Conservation (phyloP, 2,797 vertebrate species). For the Alcedo quadribrachys region DNA sequence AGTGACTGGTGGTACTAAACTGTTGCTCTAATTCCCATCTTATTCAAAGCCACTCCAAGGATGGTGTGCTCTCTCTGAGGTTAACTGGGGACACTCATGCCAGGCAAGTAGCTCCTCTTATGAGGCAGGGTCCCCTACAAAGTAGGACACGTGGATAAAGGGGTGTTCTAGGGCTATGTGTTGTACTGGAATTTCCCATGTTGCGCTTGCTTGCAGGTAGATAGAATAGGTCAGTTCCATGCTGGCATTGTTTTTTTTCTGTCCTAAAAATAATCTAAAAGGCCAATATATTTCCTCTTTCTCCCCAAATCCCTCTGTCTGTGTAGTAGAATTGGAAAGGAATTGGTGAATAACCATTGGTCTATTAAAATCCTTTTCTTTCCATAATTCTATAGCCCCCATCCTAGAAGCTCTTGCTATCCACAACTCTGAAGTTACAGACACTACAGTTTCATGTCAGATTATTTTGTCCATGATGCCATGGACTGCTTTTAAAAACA, state of each 20-base stretch:
- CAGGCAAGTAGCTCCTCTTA: background rate
- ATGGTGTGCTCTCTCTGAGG: background rate
- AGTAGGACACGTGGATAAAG: accelerated
- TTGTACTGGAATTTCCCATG: background rate
- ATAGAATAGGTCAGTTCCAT: background rate
- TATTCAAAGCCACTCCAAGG: background rate
- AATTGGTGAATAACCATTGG: background rate
- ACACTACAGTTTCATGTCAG: background rate
- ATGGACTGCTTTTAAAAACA: background rate
- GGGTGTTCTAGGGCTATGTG: background rate
- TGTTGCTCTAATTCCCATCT: background rate
- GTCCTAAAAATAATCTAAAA: background rate
- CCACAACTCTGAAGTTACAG: background rate
- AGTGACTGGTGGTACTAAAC: background rate
- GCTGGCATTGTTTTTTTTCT: background rate
- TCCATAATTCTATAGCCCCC: background rate
- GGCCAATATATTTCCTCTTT: accelerated
- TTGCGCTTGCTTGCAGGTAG: background rate
- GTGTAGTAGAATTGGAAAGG: background rate
- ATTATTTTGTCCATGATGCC: background rate
- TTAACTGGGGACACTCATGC: background rate
- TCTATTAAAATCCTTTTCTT: background rate
- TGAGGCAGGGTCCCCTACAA: background rate
- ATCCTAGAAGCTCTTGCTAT: background rate
- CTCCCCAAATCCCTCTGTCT: accelerated